These are phyloP conservation scores for Pseudotriccus pelzelni DNA, from an alignment of 2,797 vertebrate species.

Conservation along the genomic window DNA sequence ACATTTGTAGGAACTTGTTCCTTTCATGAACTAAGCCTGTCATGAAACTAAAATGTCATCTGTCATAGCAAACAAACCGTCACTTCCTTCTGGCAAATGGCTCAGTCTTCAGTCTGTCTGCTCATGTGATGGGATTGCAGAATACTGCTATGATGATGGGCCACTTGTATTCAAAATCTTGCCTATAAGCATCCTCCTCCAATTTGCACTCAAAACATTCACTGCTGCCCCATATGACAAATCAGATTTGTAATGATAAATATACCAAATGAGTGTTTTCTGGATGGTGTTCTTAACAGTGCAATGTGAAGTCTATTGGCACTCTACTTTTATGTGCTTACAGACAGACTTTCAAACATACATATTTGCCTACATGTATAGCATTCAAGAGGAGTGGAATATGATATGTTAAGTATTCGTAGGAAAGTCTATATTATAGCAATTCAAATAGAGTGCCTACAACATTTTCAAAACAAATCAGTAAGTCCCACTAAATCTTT, in stretches of 20 bases:
- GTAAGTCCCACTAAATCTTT: background rate
- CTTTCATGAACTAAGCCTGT: background rate
- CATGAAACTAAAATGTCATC: background rate
- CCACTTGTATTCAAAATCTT: background rate
- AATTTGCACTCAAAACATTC: background rate
- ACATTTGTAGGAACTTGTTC: background rate
- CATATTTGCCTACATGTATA: background rate
- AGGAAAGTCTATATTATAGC: background rate
- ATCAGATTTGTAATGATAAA: background rate
- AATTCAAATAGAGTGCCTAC: background rate
- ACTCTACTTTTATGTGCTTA: background rate
- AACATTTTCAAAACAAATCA: background rate
- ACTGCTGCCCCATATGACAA: background rate
- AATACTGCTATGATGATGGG: background rate
- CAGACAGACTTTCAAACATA: background rate
- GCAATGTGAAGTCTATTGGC: background rate
- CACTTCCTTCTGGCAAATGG: background rate
- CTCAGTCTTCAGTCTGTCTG: background rate
- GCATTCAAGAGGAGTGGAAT: background rate
- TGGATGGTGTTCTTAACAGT: background rate
- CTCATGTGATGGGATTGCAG: background rate
- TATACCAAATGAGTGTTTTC: background rate
- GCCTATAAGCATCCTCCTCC: background rate
- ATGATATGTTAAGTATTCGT: background rate
- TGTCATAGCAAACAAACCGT: background rate